Evolutionary conservation across 1,140 invertebrate species (phyloP), one percentile per base, ranked within the genome.

Genomic region (Whitmania pigra): DNA sequence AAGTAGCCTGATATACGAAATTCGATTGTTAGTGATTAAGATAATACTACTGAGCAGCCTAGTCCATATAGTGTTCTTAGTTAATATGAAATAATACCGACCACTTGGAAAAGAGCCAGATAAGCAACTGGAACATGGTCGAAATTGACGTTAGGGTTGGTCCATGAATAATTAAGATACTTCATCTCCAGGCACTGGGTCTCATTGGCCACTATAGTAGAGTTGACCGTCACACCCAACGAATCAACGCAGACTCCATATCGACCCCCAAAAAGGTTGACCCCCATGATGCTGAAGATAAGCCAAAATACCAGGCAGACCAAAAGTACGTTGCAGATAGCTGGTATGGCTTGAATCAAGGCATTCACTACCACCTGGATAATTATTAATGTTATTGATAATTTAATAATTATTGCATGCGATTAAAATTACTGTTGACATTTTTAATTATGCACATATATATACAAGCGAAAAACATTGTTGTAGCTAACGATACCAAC

Each of bases 41-140:
- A 63, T 18, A 25, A 18, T 13, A 7, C 9, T 63, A 20, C 9
- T 63, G 29, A 25, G 22, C 22, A 13, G 31, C 31, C 6, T 3
- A 36, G 31, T 6, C 31, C 31, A 25, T 4, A 7, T 0, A 63
- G 22, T 4, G 1, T 63, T n/a, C 5, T 0, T 63, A n/a, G 22
- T 63, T 13, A 20, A 25, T 13, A 63, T 63, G 11, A 11, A 25
- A 63, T n/a, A n/a, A 11, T 63, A 63, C 72, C 79, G 79, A 84
- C 84, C 76, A 98, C 93, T 91, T 98, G 95, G 84, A 97, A 96
- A 74, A 98, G 87, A 80, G 93, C 94, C 76, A 99, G 85, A 83
- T 97, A 97, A 36, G 93, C 94, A 86, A 94, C 94, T 43, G 93
- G 89, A 15, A 97, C 94, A 83, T 97, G 93, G 83, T 99, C 95